Conservation (phyloP, 2,113 vertebrate genomes). For the Cephalopterus ornatus region DNA sequence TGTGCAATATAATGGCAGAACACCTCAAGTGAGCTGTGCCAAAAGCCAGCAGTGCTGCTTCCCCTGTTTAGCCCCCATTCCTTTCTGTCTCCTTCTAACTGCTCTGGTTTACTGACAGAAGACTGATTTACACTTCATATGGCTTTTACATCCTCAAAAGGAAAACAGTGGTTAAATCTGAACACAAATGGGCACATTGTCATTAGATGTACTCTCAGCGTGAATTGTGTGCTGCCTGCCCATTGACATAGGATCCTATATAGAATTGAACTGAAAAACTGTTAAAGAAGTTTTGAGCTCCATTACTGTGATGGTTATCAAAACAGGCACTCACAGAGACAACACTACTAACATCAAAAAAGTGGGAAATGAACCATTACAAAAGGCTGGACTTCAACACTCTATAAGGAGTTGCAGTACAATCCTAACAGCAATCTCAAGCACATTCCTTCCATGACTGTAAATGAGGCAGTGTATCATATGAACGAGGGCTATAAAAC, state of each 20-base stretch:
- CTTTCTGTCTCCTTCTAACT: neutral
- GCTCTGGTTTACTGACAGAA: neutral
- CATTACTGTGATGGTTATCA: neutral
- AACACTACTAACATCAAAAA: neutral
- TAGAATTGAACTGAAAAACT: neutral
- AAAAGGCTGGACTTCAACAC: neutral
- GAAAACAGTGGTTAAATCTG: neutral
- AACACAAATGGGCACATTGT: neutral
- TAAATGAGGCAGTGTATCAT: neutral
- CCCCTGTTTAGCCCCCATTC: accelerated
- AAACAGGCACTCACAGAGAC: neutral
- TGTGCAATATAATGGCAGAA: neutral
- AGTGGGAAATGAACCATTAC: neutral
- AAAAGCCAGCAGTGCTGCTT: neutral
- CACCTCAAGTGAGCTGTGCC: neutral
- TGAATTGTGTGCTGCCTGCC: neutral
- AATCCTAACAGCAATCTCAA: neutral
- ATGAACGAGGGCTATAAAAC: neutral
- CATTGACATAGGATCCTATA: neutral
- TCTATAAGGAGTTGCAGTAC: neutral
- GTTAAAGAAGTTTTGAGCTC: neutral
- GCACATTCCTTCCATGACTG: neutral
- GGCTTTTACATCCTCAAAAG: neutral
- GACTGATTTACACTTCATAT: neutral
- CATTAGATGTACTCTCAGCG: neutral